These are phyloP conservation scores for Echinops telfairi DNA, from an alignment of 2,113 vertebrate genomes.

Conservation along the genomic window DNA sequence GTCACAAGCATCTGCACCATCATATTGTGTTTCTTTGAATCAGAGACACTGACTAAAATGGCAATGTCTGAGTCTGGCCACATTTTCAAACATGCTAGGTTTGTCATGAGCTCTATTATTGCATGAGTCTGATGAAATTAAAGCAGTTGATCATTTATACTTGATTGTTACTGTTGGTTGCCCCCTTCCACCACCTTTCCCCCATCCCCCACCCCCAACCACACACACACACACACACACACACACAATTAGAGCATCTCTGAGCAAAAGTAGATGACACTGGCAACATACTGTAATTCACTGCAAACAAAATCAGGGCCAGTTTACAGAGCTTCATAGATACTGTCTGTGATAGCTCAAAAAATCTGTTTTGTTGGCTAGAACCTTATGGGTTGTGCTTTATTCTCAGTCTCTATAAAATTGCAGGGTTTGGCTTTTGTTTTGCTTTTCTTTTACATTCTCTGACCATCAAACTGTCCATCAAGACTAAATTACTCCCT, in stretches of 20 bases:
- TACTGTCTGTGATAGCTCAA: slow-evolving; percentile 63
- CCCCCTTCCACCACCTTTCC: too few relatives aligned
- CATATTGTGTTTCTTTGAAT: slow-evolving; percentile 18
- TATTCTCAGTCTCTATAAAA: slow-evolving; percentile 38
- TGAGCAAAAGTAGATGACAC: slow-evolving; percentile 77
- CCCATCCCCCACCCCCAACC: too few relatives aligned
- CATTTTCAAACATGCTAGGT: not conserved
- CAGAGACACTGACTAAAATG: not conserved
- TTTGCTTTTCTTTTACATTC: not conserved
- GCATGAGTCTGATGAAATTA: slow-evolving; percentile 6
- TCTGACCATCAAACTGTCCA: slow-evolving; percentile 42
- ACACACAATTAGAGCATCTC: not conserved
- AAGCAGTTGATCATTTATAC: slow-evolving; percentile 38
- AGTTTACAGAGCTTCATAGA: slow-evolving; percentile 74
- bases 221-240: too few relatives aligned
- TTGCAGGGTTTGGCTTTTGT: not conserved
- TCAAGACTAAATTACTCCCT: slow-evolving; percentile 47
- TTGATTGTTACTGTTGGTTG: not conserved
- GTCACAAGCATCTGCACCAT: not conserved
- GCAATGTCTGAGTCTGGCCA: not conserved
- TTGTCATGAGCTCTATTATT: not conserved
- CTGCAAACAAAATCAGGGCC: slow-evolving; percentile 65
- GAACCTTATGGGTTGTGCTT: slow-evolving; percentile 21
- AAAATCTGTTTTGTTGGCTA: slow-evolving; percentile 61
- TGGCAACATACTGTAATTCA: slow-evolving; percentile 59